These are phyloP conservation scores for Arrhopalites spinosus DNA, from an alignment of 2,888 invertebrate genomes.

Conservation along the genomic window DNA sequence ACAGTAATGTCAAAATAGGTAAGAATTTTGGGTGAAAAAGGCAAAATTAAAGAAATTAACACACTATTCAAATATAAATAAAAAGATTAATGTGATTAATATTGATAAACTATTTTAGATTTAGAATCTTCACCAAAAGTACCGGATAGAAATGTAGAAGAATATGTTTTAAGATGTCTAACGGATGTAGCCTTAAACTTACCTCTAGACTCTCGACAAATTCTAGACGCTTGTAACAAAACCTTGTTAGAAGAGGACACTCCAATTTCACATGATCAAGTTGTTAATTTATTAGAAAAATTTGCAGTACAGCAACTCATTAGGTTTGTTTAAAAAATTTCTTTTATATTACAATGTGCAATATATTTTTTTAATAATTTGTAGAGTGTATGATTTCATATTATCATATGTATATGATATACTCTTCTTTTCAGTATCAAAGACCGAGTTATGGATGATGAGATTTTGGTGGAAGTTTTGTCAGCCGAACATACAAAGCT, in stretches of 20 bases:
- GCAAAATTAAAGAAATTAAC: too few relatives aligned
- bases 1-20: background rate
- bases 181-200: constrained; percentile 72
- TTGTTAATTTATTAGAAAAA: constrained; percentile 76
- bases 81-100: too few relatives aligned
- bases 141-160: constrained; percentile 68
- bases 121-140: constrained; percentile 49
- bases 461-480: constrained; percentile 62
- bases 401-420: background rate
- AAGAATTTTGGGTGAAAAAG: too few relatives aligned
- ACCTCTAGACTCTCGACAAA: constrained; percentile 72
- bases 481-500: constrained; percentile 67
- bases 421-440: constrained; percentile 59
- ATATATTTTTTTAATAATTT: background rate
- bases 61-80: too few relatives aligned
- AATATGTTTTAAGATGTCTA: constrained; percentile 69
- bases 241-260: constrained; percentile 59
- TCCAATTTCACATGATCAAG: constrained; percentile 66
- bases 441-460: constrained; percentile 62
- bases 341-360: background rate
- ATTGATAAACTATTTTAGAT: too few relatives aligned
- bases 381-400: background rate
- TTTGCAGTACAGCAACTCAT: constrained; percentile 77
- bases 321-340: constrained; percentile 59
- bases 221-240: constrained; percentile 66